A percentile compares a stretch with the other conserved stretches of the same genome.
Conservation (phyloP, 2,888 invertebrate species). For the Emmelina monodactyla region DNA sequence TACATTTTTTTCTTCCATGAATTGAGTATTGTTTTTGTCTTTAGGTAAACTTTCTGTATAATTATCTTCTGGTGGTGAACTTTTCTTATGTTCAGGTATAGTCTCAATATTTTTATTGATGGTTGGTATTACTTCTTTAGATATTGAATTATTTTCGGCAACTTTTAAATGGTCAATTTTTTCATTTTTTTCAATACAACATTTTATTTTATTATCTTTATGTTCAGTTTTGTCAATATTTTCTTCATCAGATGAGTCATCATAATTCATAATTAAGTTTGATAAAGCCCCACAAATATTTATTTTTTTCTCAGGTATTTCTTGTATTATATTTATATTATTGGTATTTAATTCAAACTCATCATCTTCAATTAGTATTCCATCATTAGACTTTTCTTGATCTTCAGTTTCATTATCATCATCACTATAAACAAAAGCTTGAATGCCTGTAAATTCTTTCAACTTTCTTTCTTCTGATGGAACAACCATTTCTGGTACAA, state of each 20-base stretch:
- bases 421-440: constrained; percentile 29
- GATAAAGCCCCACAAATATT: constrained; percentile 62
- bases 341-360: constrained; percentile 21
- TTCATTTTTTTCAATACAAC: constrained; percentile 2
- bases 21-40: no score
- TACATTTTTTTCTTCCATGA: no score
- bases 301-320: constrained; percentile 16
- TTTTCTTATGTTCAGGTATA: no score
- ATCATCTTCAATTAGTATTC: constrained; percentile 42
- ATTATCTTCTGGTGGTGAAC: no score
- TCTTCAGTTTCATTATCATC: constrained; percentile 21
- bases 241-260: constrained; percentile 55
- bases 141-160: no score
- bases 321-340: constrained; percentile 8
- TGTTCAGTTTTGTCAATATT: no score
- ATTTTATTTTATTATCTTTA: no score
- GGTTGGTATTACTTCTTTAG: no score
- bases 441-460: constrained; percentile 56
- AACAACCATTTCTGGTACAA: constrained; percentile 18
- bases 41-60: no score
- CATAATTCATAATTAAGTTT: constrained; percentile 65
- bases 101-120: no score
- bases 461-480: constrained; percentile 30
- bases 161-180: no score
- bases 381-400: constrained; percentile 17